Evolutionary conservation across 2,797 vertebrate species (phyloP), one percentile per base, ranked within the genome.

Genomic region (Bradypus variegatus): DNA sequence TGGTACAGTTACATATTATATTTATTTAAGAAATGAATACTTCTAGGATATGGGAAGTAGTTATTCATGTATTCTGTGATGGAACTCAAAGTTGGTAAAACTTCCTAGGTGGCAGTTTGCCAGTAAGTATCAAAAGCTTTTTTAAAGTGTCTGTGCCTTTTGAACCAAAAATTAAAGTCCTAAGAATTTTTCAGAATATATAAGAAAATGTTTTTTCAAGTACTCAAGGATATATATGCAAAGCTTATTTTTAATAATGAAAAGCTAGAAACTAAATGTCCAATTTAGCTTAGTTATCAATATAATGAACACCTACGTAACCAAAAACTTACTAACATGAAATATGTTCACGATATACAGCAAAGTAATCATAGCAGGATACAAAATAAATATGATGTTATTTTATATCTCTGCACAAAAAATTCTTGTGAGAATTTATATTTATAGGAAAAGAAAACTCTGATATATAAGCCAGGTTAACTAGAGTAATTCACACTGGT

Each of bases 21-120:
- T 70, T 90, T 85, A 78, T 93, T 95, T 93, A 92, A 90, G 65
- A 86, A 86, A 90, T 90, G 25, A 89, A 79, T 36, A 83, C 12
- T 92, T 95, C 41, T 13, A 93, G 25, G 2, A 33, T 72, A 86
- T 80, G 38, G 36, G 21, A 53, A 91, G 50, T 89, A 31, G n/a
- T 65, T n/a, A 90, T 38, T 78, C 45, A 53, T 27, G 50, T 80
- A 84, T 82, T 38, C 45, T 86, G 72, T 87, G 38, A 62, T 90
- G 50, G 38, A 89, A 82, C 21, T 80, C 48, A 80, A n/a, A 58
- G 38, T 89, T 93, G 64, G 72, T 91, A 82, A 91, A 94, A 94
- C 48, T 86, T 95, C 41, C 58, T 78, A 45, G 36, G 89, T 89
- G 67, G 60, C 6, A 93, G 2, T 91, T 92, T 91, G 45, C 55